Evolutionary conservation across 2,888 invertebrate species (phyloP).

Genomic region (Metacarcinus magister): DNA sequence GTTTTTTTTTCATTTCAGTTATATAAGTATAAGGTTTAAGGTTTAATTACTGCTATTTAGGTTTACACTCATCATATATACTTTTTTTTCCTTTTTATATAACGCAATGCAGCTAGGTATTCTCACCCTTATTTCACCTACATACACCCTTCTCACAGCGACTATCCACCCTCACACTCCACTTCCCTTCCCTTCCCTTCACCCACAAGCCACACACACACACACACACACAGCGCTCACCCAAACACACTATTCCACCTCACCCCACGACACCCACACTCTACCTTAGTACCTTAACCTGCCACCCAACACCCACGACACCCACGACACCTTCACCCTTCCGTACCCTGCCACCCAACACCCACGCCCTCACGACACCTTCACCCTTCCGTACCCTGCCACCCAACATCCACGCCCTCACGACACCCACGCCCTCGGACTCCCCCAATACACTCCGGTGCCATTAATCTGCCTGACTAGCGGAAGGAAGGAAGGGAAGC

Average conservation of each 20-base stretch:
- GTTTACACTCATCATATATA: no score
- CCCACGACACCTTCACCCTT: not conserved
- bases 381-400: not conserved
- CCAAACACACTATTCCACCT: no score
- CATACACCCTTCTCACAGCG: no score
- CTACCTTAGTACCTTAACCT: no score
- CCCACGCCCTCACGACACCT: not conserved
- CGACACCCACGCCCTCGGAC: not conserved
- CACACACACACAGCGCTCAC: no score
- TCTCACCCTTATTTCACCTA: no score
- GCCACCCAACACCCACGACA: not conserved
- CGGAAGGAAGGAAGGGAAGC: conserved; percentile 36
- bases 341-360: not conserved
- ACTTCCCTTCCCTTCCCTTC: no score
- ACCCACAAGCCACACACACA: no score
- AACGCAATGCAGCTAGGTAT: no score
- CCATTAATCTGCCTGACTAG: conserved; percentile 7
- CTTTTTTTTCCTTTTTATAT: no score
- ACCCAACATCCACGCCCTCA: not conserved
- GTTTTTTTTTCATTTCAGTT: not conserved
- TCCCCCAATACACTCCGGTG: not conserved
- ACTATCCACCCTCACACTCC: no score
- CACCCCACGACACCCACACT: no score
- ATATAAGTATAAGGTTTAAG: not conserved
- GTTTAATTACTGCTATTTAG: not conserved